Evolutionary conservation across 2,113 vertebrate genomes (phyloP).

Genomic region (Ursus arctos): DNA sequence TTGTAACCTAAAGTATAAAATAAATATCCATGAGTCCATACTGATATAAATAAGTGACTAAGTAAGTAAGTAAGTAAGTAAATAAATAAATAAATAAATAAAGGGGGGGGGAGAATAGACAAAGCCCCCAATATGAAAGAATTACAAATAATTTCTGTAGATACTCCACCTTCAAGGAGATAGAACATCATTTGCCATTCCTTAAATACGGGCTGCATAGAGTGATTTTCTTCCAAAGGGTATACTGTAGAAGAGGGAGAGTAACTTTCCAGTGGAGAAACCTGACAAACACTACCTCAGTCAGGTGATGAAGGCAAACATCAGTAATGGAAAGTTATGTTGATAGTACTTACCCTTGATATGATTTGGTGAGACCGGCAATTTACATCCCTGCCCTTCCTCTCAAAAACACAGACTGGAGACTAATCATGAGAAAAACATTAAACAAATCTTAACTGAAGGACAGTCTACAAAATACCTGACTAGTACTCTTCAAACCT

Average conservation of each 20-base stretch:
- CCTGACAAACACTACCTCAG: not conserved
- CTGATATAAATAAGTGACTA: not conserved
- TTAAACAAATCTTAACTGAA: not conserved
- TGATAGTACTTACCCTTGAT: not conserved
- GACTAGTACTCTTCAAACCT: not conserved
- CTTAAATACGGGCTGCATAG: rapidly evolving
- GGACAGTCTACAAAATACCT: not conserved
- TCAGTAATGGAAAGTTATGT: not conserved
- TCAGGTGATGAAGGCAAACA: not conserved
- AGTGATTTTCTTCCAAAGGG: not conserved
- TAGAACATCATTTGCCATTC: not conserved
- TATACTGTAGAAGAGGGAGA: no score
- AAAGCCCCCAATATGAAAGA: not conserved
- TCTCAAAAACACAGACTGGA: not conserved
- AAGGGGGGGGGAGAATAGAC: not conserved
- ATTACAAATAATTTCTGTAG: not conserved
- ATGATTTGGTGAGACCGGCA: no score
- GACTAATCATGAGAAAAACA: not conserved
- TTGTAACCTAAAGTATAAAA: not conserved
- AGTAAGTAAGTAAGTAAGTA: no score
- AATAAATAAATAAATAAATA: not conserved
- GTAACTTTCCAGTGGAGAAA: not conserved
- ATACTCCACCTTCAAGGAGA: not conserved
- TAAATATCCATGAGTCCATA: not conserved
- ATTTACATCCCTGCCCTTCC: not conserved